Conservation (phyloP, 2,113 vertebrate species). For the western clawed frog (Xenopus tropicalis) region DNA sequence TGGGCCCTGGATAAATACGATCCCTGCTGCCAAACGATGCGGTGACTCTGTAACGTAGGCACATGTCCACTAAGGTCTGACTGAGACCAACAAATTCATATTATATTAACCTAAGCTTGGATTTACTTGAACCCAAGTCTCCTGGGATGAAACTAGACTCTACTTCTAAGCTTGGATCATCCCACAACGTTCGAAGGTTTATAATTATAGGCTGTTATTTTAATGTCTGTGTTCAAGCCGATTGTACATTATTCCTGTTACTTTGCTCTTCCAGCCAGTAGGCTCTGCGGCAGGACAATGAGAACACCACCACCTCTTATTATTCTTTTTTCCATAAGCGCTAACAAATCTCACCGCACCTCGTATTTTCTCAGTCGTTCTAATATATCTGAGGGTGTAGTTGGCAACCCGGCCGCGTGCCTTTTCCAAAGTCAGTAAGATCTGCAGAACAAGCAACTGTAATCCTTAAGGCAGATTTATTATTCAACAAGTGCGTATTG, state of each 20-base stretch:
- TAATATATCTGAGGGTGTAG: conserved; percentile 29
- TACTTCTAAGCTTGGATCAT: conserved; percentile 41
- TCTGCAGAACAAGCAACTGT: conserved; percentile 6
- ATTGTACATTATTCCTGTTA: conserved; percentile 39
- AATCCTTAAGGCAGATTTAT: conserved; percentile 22
- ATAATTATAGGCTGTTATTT: conserved; percentile 44
- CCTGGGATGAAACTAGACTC: conserved; percentile 36
- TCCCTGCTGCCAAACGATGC: conserved; percentile 31
- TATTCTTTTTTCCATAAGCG: conserved; percentile 35
- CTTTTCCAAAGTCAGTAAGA: conserved; percentile 38
- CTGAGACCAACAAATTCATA: conserved; percentile 43
- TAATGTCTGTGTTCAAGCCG: conserved; percentile 40
- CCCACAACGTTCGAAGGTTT: conserved; percentile 34
- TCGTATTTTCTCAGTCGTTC: conserved; percentile 11
- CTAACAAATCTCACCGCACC: conserved; percentile 35
- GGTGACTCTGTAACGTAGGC: conserved; percentile 38
- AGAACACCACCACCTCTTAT: conserved; percentile 25
- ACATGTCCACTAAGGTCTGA: conserved; percentile 37
- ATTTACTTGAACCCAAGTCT: conserved; percentile 38
- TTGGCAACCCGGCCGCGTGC: conserved; percentile 23
- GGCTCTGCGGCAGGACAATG: conserved; percentile 34
- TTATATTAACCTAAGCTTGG: conserved; percentile 42
- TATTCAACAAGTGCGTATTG: conserved; percentile 16
- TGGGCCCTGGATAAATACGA: conserved; percentile 26
- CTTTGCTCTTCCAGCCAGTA: conserved; percentile 26